Evolutionary conservation across 2,888 invertebrate species (phyloP).

Genomic region (Leptura quadrifasciata): DNA sequence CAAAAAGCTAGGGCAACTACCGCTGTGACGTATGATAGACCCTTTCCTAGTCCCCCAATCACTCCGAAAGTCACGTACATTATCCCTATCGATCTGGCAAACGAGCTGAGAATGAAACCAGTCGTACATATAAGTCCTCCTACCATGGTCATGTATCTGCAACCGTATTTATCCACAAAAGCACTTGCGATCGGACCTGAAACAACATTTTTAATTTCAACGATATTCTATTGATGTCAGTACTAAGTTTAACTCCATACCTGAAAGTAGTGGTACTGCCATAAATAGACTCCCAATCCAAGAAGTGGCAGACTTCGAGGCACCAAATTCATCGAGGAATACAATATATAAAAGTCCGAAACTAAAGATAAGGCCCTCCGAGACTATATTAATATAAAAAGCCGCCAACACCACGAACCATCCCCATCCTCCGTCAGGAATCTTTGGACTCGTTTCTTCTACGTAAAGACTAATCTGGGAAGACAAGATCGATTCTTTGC

Average conservation of each 20-base stretch:
- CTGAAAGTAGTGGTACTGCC: slow-evolving; percentile 79
- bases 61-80: slow-evolving; percentile 91
- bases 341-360: slow-evolving; percentile 93
- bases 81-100: slow-evolving; percentile 83
- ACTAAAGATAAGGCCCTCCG: slow-evolving; percentile 94
- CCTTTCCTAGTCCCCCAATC: slow-evolving; percentile 88
- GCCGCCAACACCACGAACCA: slow-evolving; percentile 93
- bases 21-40: slow-evolving; percentile 91
- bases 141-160: slow-evolving; percentile 71
- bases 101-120: slow-evolving; percentile 86
- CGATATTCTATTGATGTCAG: no score
- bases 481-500: slow-evolving; percentile 52
- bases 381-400: slow-evolving; percentile 89
- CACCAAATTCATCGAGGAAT: slow-evolving; percentile 76
- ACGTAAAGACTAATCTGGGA: slow-evolving; percentile 54
- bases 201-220: slow-evolving; percentile 1
- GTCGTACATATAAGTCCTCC: slow-evolving; percentile 83
- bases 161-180: slow-evolving; percentile 88
- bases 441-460: slow-evolving; percentile 73
- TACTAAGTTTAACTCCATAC: slow-evolving; percentile 42
- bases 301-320: slow-evolving; percentile 83
- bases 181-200: slow-evolving; percentile 90
- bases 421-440: slow-evolving; percentile 91
- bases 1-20: slow-evolving; percentile 94
- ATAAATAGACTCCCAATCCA: slow-evolving; percentile 64